These are phyloP conservation scores for Pardalotus punctatus DNA, from an alignment of 2,113 vertebrate species.

Conservation along the genomic window DNA sequence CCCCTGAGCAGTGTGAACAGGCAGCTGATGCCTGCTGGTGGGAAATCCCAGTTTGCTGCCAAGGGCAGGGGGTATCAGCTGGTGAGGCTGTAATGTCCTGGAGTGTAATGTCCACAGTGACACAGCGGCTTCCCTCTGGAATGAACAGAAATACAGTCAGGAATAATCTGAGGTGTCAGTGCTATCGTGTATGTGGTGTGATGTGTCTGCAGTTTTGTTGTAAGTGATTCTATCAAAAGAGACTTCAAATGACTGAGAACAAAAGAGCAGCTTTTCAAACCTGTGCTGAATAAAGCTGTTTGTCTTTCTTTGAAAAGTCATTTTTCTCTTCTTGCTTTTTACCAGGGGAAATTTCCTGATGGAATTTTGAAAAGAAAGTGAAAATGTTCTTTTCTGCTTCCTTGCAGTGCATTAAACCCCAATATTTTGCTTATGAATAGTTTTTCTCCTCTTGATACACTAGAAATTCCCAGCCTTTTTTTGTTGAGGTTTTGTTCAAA, in stretches of 20 bases:
- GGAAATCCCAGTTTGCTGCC: neutral
- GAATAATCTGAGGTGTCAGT: neutral
- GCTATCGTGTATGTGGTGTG: fast-evolving
- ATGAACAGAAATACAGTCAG: neutral
- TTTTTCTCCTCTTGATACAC: neutral
- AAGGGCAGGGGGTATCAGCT: neutral
- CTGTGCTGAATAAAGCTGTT: neutral
- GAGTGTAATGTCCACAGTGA: neutral
- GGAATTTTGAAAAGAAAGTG: neutral
- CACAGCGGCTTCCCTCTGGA: neutral
- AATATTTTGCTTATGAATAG: neutral
- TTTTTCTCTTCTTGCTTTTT: neutral
- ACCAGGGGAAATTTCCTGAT: neutral
- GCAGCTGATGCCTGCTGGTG: neutral
- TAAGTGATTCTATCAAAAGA: neutral
- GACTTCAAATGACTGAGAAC: neutral
- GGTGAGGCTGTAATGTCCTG: neutral
- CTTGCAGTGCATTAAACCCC: neutral
- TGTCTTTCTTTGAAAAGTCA: conserved; percentile 3
- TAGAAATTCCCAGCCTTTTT: neutral
- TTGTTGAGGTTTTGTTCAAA: neutral
- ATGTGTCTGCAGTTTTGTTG: neutral
- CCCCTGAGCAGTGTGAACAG: neutral
- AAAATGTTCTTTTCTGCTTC: neutral
- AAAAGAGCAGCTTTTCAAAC: neutral